Evolutionary conservation across 2,888 invertebrate species (phyloP).

Genomic region (Sepioteuthis lessoniana): DNA sequence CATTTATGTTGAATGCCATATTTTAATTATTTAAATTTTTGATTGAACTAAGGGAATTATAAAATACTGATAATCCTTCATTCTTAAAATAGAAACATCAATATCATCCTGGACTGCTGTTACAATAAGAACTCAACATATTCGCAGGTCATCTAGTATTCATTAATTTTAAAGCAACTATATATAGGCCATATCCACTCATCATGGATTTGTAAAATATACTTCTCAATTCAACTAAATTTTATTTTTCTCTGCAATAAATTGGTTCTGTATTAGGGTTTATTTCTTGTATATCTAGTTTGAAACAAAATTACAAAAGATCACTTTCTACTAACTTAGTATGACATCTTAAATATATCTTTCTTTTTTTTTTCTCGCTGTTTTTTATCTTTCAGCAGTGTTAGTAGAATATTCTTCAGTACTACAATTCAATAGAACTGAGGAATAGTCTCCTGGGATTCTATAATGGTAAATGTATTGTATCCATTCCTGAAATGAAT

Average conservation of each 20-base stretch:
- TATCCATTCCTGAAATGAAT: slow-evolving; percentile 21
- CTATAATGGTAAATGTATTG: slow-evolving; percentile 33
- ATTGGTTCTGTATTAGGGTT: neutral
- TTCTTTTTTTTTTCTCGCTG: neutral
- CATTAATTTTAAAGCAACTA: too few species aligned
- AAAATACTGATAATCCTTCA: too few species aligned
- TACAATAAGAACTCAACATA: too few species aligned
- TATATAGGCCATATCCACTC: too few species aligned
- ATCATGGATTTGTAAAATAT: neutral
- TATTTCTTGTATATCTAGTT: neutral
- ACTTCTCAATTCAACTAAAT: neutral
- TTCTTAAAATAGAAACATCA: too few species aligned
- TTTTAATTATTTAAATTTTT: too few species aligned
- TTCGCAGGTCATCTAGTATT: too few species aligned
- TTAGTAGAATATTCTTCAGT: neutral
- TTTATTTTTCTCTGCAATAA: neutral
- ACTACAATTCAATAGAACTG: neutral
- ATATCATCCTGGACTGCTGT: too few species aligned
- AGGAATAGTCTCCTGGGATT: slow-evolving; percentile 15
- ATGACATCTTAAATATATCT: too few species aligned
- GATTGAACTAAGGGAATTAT: too few species aligned
- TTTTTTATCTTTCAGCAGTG: neutral
- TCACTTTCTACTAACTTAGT: neutral
- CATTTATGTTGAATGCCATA: too few species aligned
- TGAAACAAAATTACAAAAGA: neutral